phyloP scores from a whole-genome alignment of 1,140 invertebrate genomes.

The Hormaphis cornu region DNA sequence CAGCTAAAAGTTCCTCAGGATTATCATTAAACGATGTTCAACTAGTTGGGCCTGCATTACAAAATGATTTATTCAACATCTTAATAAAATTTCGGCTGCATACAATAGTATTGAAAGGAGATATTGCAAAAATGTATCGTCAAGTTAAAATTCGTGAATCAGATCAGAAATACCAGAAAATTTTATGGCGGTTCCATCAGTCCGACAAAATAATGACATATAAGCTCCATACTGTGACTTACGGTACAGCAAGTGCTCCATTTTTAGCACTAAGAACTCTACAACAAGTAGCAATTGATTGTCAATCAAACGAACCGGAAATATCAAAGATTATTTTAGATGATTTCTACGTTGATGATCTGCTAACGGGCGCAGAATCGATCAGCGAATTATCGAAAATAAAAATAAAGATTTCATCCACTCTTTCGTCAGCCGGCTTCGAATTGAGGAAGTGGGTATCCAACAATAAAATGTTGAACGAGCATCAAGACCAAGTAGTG shows the following conservation, averaged over 20 bases:
- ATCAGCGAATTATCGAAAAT: background rate
- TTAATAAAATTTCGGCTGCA: conserved; percentile 39
- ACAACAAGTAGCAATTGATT: conserved; percentile 38
- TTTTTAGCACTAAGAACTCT: conserved; percentile 41
- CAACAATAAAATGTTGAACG: no score
- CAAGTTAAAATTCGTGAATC: conserved; percentile 38
- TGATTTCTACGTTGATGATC: conserved; percentile 46
- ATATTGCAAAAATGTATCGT: conserved; percentile 43
- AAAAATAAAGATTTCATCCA: background rate
- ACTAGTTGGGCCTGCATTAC: conserved; percentile 35
- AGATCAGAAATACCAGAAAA: conserved; percentile 38
- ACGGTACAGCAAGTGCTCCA: conserved; percentile 40
- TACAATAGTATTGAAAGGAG: conserved; percentile 39
- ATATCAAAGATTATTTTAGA: conserved; percentile 38
- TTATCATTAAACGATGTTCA: conserved; percentile 41
- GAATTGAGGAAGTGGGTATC: background rate
- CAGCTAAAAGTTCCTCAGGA: conserved; percentile 35
- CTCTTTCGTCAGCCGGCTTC: background rate
- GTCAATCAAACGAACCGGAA: conserved; percentile 37
- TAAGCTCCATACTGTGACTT: conserved; percentile 41
- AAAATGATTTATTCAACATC: conserved; percentile 38
- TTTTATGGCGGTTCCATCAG: conserved; percentile 37
- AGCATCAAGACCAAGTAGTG: no score
- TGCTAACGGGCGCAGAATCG: background rate
- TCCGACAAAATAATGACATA: conserved; percentile 36